Evolutionary conservation across 2,113 vertebrate species (phyloP).

Genomic region (Aptenodytes patagonicus): DNA sequence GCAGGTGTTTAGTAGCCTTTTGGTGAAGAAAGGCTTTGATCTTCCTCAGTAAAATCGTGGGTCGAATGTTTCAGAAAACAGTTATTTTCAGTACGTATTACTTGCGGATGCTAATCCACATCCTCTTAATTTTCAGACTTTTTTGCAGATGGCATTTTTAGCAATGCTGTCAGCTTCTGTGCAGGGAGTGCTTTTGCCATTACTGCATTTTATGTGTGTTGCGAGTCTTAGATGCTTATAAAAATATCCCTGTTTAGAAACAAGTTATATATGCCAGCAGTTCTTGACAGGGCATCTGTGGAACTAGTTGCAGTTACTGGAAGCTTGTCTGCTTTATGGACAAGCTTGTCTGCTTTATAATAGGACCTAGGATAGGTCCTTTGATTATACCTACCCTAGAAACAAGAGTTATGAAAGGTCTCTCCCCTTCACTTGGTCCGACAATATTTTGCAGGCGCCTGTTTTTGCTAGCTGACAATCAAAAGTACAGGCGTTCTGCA

Average conservation of each 20-base stretch:
- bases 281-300: not conserved
- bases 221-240: not conserved
- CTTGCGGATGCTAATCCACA: not conserved
- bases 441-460: not conserved
- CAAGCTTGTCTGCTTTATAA: not conserved
- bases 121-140: not conserved
- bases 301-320: not conserved
- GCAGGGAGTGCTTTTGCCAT: not conserved
- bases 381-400: not conserved
- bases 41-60: not conserved
- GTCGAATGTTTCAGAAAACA: not conserved
- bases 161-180: not conserved
- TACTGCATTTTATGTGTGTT: not conserved
- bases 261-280: not conserved
- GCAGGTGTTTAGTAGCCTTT: not conserved
- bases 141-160: conserved; percentile 8
- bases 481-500: not conserved
- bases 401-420: not conserved
- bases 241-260: not conserved
- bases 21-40: not conserved
- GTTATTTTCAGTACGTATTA: not conserved
- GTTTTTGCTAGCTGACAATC: not conserved
- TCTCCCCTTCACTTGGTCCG: not conserved
- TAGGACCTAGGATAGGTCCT: not conserved
- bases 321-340: not conserved